A percentile compares a stretch with the other conserved stretches of the same genome.
Evolutionary conservation across 2,888 invertebrate species (phyloP).

Genomic region (Aporophyla lueneburgensis): DNA sequence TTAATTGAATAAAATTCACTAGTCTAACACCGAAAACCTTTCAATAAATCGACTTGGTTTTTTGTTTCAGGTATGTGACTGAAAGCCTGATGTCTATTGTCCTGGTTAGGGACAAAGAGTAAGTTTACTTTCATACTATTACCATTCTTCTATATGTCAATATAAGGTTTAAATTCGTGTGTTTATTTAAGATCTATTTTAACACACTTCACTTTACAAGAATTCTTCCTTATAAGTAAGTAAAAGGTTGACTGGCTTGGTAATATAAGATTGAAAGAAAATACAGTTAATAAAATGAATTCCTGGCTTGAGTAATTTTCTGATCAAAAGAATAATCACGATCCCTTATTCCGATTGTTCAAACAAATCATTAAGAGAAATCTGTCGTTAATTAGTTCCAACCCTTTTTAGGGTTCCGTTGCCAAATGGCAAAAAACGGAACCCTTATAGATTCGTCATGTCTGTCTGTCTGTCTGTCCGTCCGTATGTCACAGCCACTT

Average conservation of each 20-base stretch:
- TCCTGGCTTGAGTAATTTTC: background rate
- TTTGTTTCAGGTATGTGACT: constrained; percentile 59
- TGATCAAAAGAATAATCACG: background rate
- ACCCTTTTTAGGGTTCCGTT: background rate
- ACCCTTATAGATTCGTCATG: too few relatives aligned
- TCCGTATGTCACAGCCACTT: too few relatives aligned
- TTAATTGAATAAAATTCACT: constrained; percentile 31
- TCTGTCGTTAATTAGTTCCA: constrained; percentile 9
- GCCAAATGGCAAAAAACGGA: too few relatives aligned
- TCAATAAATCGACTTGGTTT: constrained; percentile 32
- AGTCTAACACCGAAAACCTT: constrained; percentile 38
- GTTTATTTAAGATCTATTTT: background rate
- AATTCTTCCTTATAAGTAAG: background rate
- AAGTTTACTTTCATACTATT: constrained; percentile 10
- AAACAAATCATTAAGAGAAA: constrained; percentile 33
- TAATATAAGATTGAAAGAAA: background rate
- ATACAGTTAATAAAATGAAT: too few relatives aligned
- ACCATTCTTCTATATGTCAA: background rate
- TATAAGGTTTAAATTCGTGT: constrained; percentile 6
- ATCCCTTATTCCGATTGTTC: background rate
- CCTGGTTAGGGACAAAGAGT: constrained; percentile 33
- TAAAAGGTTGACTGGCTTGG: background rate
- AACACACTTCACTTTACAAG: background rate
- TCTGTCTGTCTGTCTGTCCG: too few relatives aligned
- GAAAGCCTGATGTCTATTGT: constrained; percentile 28